Percentiles rank a stretch among this genome's conserved stretches.
Evolutionary conservation across 2,113 vertebrate species (phyloP).

Genomic region (Condylura cristata): DNA sequence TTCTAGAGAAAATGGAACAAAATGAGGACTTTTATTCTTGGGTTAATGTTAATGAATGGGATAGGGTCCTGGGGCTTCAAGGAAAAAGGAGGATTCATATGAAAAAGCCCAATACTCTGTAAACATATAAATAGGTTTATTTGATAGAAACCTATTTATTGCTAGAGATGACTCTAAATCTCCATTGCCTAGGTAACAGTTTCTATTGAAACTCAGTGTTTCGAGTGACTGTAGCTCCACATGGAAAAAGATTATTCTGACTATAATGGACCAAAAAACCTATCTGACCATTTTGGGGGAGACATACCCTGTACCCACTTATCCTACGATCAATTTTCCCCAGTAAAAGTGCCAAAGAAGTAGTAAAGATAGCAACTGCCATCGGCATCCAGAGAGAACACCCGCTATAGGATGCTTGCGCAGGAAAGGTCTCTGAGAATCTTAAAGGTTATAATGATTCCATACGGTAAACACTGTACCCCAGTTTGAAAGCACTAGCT

Average conservation of each 20-base stretch:
- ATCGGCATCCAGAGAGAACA: accelerated
- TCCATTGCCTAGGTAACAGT: not conserved
- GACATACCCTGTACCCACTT: not conserved
- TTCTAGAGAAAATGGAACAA: not conserved
- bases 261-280: not conserved
- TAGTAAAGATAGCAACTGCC: not conserved
- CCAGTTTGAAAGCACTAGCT: not conserved
- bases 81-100: not conserved
- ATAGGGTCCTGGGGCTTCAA: not conserved
- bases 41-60: not conserved
- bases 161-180: no score
- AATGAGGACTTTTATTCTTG: not conserved
- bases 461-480: not conserved
- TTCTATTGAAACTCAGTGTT: not conserved
- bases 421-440: not conserved
- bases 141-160: not conserved
- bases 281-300: not conserved
- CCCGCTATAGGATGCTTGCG: not conserved
- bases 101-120: not conserved
- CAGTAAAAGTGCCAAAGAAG: not conserved
- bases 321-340: not conserved
- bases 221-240: not conserved
- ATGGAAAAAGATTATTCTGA: not conserved
- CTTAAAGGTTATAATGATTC: not conserved
- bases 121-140: not conserved